Conservation (phyloP, 2,113 vertebrate species). For the Psilopsiagon aymara region DNA sequence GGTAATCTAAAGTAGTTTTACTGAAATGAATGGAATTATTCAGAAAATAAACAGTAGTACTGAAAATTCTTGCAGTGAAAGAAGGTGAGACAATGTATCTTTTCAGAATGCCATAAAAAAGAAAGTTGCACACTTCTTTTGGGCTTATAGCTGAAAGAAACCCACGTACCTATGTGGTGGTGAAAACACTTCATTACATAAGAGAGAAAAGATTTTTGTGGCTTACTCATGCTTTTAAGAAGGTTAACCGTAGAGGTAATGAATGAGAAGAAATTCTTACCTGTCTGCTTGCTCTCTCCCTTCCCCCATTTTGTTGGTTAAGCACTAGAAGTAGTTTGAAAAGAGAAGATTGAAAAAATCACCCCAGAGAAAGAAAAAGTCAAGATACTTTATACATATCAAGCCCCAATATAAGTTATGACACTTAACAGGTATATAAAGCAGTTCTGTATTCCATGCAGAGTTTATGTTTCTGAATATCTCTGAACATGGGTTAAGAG, state of each 20-base stretch:
- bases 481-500: not conserved
- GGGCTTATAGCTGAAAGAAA: not conserved
- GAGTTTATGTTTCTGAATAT: not conserved
- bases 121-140: not conserved
- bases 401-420: fast-evolving
- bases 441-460: not conserved
- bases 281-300: not conserved
- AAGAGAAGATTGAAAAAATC: not conserved
- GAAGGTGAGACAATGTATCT: not conserved
- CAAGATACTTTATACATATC: not conserved
- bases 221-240: not conserved
- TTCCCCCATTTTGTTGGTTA: not conserved
- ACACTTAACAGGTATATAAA: not conserved
- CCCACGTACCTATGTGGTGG: not conserved
- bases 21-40: not conserved
- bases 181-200: not conserved
- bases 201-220: not conserved
- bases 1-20: not conserved
- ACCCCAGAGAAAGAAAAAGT: not conserved
- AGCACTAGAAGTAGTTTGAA: not conserved
- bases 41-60: not conserved
- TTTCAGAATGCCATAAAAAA: not conserved
- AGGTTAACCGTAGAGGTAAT: not conserved
- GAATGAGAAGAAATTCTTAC: not conserved
- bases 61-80: not conserved